A percentile compares a stretch with the other conserved stretches of the same genome.
Evolutionary conservation across 1,140 invertebrate species (phyloP).

Genomic region (Diabrotica virgifera): DNA sequence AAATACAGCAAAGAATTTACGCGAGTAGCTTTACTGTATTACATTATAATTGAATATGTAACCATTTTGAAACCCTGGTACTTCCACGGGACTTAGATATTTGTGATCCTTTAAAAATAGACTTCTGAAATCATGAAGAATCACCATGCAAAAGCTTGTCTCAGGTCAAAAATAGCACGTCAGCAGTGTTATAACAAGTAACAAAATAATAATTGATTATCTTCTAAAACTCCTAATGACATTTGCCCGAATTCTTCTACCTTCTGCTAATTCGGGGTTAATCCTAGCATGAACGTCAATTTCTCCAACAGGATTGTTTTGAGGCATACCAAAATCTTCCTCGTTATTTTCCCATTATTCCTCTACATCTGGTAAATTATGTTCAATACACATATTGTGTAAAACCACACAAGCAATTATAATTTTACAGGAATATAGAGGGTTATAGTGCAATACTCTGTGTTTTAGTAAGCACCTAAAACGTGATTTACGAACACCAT

Average conservation of each 20-base stretch:
- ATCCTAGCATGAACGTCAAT: not conserved
- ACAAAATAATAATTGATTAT: no score
- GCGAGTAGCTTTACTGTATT: no score
- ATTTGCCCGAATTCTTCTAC: not conserved
- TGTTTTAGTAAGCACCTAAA: slow-evolving; percentile 4
- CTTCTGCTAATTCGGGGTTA: slow-evolving; percentile 7
- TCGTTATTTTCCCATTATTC: not conserved
- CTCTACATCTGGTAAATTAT: slow-evolving; percentile 5
- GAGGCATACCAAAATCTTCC: not conserved
- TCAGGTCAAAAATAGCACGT: no score
- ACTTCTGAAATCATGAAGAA: no score
- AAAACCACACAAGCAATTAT: not conserved
- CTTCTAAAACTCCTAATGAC: no score
- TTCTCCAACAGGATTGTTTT: not conserved
- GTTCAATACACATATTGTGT: slow-evolving; percentile 5
- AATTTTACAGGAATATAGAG: not conserved
- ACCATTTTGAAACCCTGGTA: no score
- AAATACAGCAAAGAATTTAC: no score
- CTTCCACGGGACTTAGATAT: no score
- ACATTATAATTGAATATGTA: no score
- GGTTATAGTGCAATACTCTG: not conserved
- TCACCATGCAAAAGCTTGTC: no score
- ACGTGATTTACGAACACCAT: not conserved
- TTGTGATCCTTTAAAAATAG: no score
- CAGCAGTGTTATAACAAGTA: no score